Conservation (phyloP, 2,888 invertebrate genomes). For the Synergus umbraculus region DNA sequence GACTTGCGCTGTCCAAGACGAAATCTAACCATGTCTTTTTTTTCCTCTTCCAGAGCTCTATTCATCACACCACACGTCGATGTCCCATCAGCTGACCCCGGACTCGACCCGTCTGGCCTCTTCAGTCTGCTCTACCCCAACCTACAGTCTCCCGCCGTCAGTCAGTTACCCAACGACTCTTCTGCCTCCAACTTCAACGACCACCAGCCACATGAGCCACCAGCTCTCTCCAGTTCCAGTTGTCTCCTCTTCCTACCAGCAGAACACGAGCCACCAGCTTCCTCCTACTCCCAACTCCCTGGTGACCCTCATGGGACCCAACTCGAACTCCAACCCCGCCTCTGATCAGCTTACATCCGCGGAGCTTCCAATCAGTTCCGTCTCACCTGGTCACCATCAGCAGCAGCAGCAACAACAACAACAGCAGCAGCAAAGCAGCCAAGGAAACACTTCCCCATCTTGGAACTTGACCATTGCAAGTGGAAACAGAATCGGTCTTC, state of each 20-base stretch:
- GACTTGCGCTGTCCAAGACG: neutral
- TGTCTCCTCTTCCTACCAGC: conserved; percentile 80
- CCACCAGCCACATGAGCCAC: conserved; percentile 79
- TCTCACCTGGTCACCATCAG: conserved; percentile 66
- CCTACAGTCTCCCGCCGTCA: conserved; percentile 74
- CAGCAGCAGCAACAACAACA: conserved; percentile 56
- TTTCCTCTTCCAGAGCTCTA: conserved; percentile 73
- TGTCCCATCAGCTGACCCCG: conserved; percentile 67
- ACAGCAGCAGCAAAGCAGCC: conserved; percentile 39
- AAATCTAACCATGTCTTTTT: conserved; percentile 4
- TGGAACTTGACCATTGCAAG: conserved; percentile 68
- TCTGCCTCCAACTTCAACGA: conserved; percentile 78
- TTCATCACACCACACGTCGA: conserved; percentile 71
- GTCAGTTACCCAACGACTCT: conserved; percentile 77
- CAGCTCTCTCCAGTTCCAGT: conserved; percentile 69
- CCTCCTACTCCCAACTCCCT: conserved; percentile 77
- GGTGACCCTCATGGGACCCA: conserved; percentile 78
- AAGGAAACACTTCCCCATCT: conserved; percentile 65
- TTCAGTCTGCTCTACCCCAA: conserved; percentile 73
- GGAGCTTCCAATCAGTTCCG: conserved; percentile 67
- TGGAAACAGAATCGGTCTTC: conserved; percentile 60
- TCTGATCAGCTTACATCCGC: conserved; percentile 66
- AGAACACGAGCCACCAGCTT: conserved; percentile 70
- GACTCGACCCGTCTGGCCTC: conserved; percentile 75
- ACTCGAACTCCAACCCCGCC: conserved; percentile 73